Evolutionary conservation across 2,113 vertebrate species (phyloP), one percentile per base, ranked within the genome.

Genomic region (Actinemys pallida): DNA sequence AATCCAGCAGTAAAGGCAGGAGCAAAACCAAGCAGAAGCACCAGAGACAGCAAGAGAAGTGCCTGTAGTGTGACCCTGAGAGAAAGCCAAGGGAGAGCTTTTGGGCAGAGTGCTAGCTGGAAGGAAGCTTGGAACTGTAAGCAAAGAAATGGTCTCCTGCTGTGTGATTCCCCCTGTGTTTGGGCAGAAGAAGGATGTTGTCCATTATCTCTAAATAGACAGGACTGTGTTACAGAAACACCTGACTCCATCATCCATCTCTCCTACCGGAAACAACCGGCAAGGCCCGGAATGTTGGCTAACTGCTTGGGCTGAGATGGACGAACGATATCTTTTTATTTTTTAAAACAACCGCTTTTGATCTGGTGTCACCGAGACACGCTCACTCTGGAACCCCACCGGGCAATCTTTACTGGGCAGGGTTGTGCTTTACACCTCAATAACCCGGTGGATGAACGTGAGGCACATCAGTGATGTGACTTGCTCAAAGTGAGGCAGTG

Each of bases 261-360:
- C 72, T 45, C 39, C 72, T 27, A 75, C 25, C 2, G 5, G 22
- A 13, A 76, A 76, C 24, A 76, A 47, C 39, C 72, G 13, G 11
- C 24, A 76, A n/a, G 72, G 39, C 24, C 24, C 20, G 3, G 72
- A 45, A 76, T 20, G 45, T 27, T 27, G 72, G 72, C 35, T 39
- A 72, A 19, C 19, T 20, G n/a, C 19, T 62, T 62, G 57, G 57
- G 19, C 39, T 47, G 22, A 76, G 42, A 12, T 13, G 12, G 24
- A 52, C 2, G 52, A 5, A 1, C 4, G 0, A 0, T 3, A 35
- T 8, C 0, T 0, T n/a, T 35, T 27, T 81, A 79, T 57, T 22
- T 12, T 4, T 62, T 50, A 12, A 69, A 69, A 69, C 42, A 76
- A 24, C 22, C 22, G 12, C 45, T 24, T 76, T 76, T 76, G 72